Evolutionary conservation across 2,888 invertebrate species (phyloP).

Genomic region (Synanthedon myopaeformis): DNA sequence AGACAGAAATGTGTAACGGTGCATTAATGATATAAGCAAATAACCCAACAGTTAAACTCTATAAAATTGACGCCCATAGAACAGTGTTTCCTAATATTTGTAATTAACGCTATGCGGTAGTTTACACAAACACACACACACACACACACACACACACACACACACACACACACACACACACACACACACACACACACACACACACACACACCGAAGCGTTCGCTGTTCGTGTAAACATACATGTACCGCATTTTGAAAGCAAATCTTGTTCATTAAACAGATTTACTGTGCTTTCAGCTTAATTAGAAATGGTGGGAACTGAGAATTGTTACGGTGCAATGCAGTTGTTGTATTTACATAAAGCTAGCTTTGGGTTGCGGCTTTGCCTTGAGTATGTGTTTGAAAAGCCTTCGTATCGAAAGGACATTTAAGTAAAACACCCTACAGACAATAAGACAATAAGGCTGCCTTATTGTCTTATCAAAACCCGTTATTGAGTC

Average conservation of each 20-base stretch:
- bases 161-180: background rate
- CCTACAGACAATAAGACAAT: too few species aligned
- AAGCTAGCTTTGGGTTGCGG: too few species aligned
- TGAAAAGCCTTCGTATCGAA: too few species aligned
- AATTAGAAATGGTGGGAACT: constrained; percentile 7
- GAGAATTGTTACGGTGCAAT: background rate
- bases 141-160: background rate
- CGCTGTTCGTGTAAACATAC: background rate
- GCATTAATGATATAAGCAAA: background rate
- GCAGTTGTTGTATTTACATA: background rate
- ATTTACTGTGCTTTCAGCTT: constrained; percentile 6
- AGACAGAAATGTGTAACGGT: too few species aligned
- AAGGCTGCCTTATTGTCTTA: too few species aligned
- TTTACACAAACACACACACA: background rate
- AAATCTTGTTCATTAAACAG: background rate
- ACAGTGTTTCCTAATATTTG: background rate
- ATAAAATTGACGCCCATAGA: background rate
- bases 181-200: background rate
- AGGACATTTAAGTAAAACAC: too few species aligned
- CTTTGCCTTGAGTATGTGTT: too few species aligned
- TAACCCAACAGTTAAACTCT: constrained; percentile 1
- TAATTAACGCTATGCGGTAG: background rate
- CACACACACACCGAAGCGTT: background rate
- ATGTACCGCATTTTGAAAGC: background rate
- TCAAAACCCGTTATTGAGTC: too few species aligned